Evolutionary conservation across 2,888 invertebrate species (phyloP).

Genomic region (Stenurella melanura): DNA sequence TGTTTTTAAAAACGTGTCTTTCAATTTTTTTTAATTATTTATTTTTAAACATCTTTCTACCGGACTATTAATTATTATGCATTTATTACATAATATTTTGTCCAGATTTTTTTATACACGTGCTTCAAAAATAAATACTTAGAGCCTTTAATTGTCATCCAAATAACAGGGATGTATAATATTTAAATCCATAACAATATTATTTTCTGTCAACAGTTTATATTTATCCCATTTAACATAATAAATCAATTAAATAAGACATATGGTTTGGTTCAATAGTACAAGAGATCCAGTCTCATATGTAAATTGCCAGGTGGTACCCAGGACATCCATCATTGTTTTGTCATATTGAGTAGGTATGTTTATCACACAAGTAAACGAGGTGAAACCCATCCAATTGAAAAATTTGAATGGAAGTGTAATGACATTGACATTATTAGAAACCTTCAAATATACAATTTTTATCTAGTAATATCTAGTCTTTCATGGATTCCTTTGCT

Average conservation of each 20-base stretch:
- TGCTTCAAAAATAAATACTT: too few relatives aligned
- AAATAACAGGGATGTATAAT: neutral
- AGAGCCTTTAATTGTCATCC: too few relatives aligned
- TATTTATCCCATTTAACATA: neutral
- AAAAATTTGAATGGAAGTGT: constrained; percentile 1
- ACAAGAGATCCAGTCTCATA: neutral
- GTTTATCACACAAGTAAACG: constrained; percentile 1
- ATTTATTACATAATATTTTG: too few relatives aligned
- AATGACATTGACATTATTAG: neutral
- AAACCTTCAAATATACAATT: neutral
- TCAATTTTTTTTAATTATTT: too few relatives aligned
- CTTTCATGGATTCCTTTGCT: too few relatives aligned
- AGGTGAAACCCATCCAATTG: constrained; percentile 1
- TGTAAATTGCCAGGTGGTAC: neutral
- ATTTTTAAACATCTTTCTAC: too few relatives aligned
- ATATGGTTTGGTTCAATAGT: neutral
- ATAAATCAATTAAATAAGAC: neutral
- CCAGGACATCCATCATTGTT: neutral
- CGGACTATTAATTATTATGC: too few relatives aligned
- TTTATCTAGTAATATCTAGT: neutral
- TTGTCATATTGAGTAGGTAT: constrained; percentile 4
- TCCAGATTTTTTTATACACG: too few relatives aligned
- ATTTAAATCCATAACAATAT: neutral
- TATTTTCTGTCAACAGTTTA: neutral
- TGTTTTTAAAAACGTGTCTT: too few relatives aligned